Conservation (phyloP, 2,113 vertebrate genomes). For the Casuarius casuarius region DNA sequence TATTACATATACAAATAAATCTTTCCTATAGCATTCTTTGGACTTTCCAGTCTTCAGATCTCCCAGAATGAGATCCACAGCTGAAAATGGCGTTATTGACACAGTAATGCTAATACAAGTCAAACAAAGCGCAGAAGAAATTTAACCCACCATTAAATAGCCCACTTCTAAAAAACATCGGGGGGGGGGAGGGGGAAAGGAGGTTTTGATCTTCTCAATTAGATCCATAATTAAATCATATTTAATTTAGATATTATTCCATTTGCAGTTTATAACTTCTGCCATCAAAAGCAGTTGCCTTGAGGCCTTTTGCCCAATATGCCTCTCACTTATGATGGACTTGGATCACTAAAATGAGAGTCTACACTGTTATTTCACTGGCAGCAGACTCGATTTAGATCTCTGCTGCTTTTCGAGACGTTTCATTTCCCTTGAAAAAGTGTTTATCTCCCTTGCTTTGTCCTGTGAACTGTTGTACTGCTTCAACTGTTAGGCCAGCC, state of each 20-base stretch:
- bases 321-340: neutral
- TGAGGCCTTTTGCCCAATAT: neutral
- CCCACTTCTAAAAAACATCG: neutral
- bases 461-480: neutral
- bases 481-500: neutral
- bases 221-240: neutral
- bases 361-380: neutral
- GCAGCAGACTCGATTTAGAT: neutral
- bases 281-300: neutral
- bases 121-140: neutral
- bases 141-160: neutral
- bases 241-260: neutral
- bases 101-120: neutral
- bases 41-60: neutral
- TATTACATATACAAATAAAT: neutral
- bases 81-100: conserved; percentile 4
- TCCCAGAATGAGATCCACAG: neutral
- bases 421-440: neutral
- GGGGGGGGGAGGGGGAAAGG: neutral
- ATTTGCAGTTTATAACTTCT: neutral
- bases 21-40: neutral
- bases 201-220: neutral
- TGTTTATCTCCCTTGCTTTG: neutral
- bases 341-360: neutral
- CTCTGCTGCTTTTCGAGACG: neutral